phyloP scores from a whole-genome alignment of 2,797 vertebrate species.

The Helostoma temminkii region DNA sequence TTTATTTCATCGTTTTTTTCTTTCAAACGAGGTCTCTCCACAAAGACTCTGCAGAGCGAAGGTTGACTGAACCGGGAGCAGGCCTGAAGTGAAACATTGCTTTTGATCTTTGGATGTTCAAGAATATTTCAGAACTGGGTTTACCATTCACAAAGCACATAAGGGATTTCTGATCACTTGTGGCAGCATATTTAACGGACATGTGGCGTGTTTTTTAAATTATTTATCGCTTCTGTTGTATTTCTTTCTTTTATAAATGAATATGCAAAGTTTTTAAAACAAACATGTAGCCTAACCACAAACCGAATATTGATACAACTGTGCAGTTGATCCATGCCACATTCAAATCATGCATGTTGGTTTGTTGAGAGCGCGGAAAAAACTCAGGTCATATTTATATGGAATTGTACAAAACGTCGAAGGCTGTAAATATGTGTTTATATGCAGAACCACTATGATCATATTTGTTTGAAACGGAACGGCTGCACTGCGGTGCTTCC shows the following conservation, averaged over 20 bases:
- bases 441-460: constrained; percentile 88
- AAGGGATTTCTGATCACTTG: constrained; percentile 76
- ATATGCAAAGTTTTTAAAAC: constrained; percentile 69
- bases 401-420: constrained; percentile 87
- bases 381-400: constrained; percentile 91
- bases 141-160: constrained; percentile 75
- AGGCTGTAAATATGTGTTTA: constrained; percentile 89
- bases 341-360: constrained; percentile 67
- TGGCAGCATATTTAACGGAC: constrained; percentile 82
- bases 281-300: constrained; percentile 66
- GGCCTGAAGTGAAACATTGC: constrained; percentile 56
- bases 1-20: constrained; percentile 36
- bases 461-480: constrained; percentile 78
- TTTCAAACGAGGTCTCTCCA: constrained; percentile 61
- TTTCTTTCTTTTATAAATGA: constrained; percentile 77
- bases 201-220: constrained; percentile 84
- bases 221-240: constrained; percentile 83
- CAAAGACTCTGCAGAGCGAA: constrained; percentile 73
- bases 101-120: constrained; percentile 55
- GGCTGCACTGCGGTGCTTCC: constrained; percentile 79
- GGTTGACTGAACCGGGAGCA: constrained; percentile 54
- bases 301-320: constrained; percentile 64
- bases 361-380: constrained; percentile 65
- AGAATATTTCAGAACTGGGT: constrained; percentile 57
- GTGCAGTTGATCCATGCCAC: constrained; percentile 72